Evolutionary conservation across 2,888 invertebrate genomes (phyloP), one percentile per base, ranked within the genome.

Genomic region (Coelopa pilipes): DNA sequence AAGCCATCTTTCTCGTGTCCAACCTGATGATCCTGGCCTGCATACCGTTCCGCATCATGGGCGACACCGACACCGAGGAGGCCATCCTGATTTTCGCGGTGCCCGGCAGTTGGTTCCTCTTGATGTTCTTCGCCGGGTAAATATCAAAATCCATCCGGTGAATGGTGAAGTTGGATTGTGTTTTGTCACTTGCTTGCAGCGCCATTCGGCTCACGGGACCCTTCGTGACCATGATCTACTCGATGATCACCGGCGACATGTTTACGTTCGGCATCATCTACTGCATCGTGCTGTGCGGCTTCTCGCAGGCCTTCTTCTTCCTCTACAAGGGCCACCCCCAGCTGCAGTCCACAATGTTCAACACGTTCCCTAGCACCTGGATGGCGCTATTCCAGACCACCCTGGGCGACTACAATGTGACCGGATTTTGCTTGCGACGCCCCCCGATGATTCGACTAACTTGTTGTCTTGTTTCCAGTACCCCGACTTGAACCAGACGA

Each of bases 61-160:
- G 91, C 12, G 92, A 95, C 82, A 90, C 92, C 65, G 91, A 92
- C 81, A 90, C 93, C 0, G 99, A 99, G 87, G 99, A 98, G 86
- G 94, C 96, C 0, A 92, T 99, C 68, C 89, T 99, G 45, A 92
- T 96, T 55, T 93, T 98, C 81, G 94, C 98, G 0, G 93, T 98
- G 24, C 99, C 99, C 0, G 96, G 97, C 5, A 96, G 96, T 50
- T 99, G 99, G 99, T 97, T 98, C 86, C 92, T 98, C 60, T 91
- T 99, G 24, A 97, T 99, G 93, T 99, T 99, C 88, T 99, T 99
- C 88, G 99, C 99, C 57, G 97, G 99, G 98, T 98, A 89, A 89
- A 85, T 77, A 10, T 15, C 0, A 7, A 2, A 7, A 34, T 34
- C 34, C n/a, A n/a, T n/a, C n/a, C n/a, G n/a, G n/a, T n/a, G n/a